Conservation (phyloP, 2,113 vertebrate genomes). For the Pelecanus crispus region DNA sequence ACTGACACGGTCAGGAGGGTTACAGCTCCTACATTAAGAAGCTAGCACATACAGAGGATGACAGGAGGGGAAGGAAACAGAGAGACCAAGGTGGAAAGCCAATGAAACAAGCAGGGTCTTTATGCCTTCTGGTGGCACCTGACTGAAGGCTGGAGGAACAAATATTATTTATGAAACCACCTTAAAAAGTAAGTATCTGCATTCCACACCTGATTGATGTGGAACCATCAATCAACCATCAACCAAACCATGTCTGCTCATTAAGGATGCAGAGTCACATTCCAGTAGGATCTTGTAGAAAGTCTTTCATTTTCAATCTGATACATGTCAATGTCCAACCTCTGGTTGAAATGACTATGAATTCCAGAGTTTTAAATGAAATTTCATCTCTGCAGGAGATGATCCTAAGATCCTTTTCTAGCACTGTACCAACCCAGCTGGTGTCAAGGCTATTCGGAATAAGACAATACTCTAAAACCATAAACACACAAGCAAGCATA, state of each 20-base stretch:
- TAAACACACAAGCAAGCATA: background rate
- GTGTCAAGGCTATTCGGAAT: background rate
- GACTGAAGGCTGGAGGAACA: background rate
- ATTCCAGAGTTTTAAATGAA: background rate
- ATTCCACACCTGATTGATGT: background rate
- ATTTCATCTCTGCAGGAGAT: background rate
- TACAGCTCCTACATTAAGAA: background rate
- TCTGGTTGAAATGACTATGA: background rate
- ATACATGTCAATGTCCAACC: rapidly evolving
- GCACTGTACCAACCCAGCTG: background rate
- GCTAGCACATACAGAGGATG: too few relatives aligned
- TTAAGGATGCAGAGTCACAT: background rate
- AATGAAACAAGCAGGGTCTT: background rate
- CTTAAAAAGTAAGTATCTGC: background rate
- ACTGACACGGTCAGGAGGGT: background rate
- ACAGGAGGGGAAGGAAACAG: background rate
- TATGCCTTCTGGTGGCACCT: background rate
- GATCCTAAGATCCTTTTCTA: background rate
- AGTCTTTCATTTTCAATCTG: background rate
- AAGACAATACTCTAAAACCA: background rate
- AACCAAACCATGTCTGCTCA: background rate
- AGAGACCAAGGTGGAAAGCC: background rate
- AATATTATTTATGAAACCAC: background rate
- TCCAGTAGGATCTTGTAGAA: background rate
- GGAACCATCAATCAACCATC: background rate